Evolutionary conservation across 2,113 vertebrate genomes (phyloP), one percentile per base, ranked within the genome.

Genomic region (Oncorhynchus mykiss): DNA sequence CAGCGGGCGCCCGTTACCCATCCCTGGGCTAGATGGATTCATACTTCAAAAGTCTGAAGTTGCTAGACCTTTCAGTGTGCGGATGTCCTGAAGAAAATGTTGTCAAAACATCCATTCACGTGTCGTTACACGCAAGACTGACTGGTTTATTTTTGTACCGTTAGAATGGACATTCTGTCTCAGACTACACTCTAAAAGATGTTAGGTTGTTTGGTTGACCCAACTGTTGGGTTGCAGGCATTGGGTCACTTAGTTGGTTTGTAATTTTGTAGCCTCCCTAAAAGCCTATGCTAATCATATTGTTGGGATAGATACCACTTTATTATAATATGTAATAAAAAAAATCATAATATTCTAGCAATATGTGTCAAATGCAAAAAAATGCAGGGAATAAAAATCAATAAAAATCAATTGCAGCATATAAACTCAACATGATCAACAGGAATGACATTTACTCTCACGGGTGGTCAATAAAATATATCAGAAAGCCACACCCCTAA

Each of bases 91-190:
- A 73, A 25, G 20, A 45, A 64, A 31, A 62, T 73, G 57, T 13
- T 45, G 59, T 39, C 31, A 39, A 39, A 11, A 13, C 59, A 45
- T 54, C 18, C 25, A 5, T 12, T 24, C 31, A 62, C 11, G 31
- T 54, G 71, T 31, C 71, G 57, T 73, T 62, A 72, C 57, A 20
- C 71, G 13, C 31, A 22, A 73, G 1, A 59, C 71, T 72, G 71
- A 39, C 49, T 24, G 49, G 31, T 69, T 69, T 69, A 69, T 39
- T 45, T 39, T 13, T 69, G 34, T 69, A n/a, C 34, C 34, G 60
- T n/a, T 69, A 20, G 67, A 5, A 45, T 24, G 67, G 18, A n/a
- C 67, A 69, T 45, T 69, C 31, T 71, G 70, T 57, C 24, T 49
- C 25, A 54, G 16, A 20, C 54, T 16, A 57, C 54, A 57, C 54